Percentiles rank a stretch among this genome's conserved stretches.
phyloP scores from a whole-genome alignment of 2,797 vertebrate genomes.

The Enteromius paludinosus region DNA sequence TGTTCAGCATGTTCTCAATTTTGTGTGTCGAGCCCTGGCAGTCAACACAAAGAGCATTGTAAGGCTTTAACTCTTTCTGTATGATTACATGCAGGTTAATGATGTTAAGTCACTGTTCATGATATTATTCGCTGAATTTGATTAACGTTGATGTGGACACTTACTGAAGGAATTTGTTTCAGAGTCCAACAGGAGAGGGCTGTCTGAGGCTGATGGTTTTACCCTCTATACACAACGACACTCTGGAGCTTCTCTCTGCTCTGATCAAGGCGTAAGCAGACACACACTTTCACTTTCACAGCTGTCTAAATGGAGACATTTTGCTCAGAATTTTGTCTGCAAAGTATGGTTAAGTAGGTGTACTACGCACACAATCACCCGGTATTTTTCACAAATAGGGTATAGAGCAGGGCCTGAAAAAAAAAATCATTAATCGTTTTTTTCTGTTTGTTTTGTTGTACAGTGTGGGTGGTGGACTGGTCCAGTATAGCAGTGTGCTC shows the following conservation, averaged over 20 bases:
- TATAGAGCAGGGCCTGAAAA: not conserved
- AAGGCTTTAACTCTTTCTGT: conserved; percentile 58
- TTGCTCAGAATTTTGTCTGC: not conserved
- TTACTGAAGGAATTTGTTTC: conserved; percentile 37
- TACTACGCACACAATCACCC: not conserved
- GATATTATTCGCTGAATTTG: not conserved
- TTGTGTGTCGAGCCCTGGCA: conserved; percentile 85
- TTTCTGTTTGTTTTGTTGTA: not conserved
- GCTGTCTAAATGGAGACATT: not conserved
- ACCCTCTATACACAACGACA: conserved; percentile 82
- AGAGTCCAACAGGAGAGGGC: conserved; percentile 87
- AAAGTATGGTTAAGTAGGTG: not conserved
- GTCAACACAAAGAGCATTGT: conserved; percentile 85
- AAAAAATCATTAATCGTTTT: conserved; percentile 43
- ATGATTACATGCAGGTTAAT: not conserved
- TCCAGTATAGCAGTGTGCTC: conserved; percentile 81
- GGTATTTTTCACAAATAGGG: not conserved
- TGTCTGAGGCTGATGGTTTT: conserved; percentile 83
- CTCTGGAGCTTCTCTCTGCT: conserved; percentile 83
- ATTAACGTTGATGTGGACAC: not conserved
- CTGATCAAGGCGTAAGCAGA: conserved; percentile 81
- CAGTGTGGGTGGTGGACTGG: conserved; percentile 75
- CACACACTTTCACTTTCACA: not conserved
- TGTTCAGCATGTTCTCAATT: conserved; percentile 83
- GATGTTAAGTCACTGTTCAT: not conserved